phyloP scores from a whole-genome alignment of 2,113 vertebrate genomes.

The Pungitius pungitius region DNA sequence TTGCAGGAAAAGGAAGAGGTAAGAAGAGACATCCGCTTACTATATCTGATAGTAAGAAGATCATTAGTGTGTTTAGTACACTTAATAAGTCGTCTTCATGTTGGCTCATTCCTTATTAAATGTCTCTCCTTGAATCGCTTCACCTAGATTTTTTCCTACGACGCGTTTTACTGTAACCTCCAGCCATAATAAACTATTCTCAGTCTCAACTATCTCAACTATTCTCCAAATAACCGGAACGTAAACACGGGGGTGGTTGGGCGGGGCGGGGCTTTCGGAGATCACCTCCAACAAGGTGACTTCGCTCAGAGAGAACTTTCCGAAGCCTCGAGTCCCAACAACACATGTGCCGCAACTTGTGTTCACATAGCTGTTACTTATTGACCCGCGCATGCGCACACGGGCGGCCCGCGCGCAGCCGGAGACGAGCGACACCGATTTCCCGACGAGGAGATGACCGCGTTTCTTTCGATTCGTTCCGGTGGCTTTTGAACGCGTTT shows the following conservation, averaged over 20 bases:
- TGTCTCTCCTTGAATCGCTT: not conserved
- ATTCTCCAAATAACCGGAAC: not conserved
- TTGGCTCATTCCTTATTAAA: not conserved
- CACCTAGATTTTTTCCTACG: no score
- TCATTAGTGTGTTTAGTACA: not conserved
- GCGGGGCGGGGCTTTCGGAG: not conserved
- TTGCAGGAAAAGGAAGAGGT: not conserved
- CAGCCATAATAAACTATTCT: not conserved
- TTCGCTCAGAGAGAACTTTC: not conserved
- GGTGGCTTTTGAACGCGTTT: not conserved
- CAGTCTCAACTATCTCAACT: not conserved
- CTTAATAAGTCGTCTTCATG: not conserved
- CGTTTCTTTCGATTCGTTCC: not conserved
- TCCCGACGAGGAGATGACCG: not conserved
- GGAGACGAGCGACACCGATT: no score
- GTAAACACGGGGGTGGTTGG: no score
- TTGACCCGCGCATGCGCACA: not conserved
- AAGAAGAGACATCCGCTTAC: not conserved
- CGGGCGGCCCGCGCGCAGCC: constrained; percentile 5
- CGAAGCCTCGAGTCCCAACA: not conserved
- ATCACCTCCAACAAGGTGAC: constrained; percentile 29
- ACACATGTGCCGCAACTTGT: not conserved
- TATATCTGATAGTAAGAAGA: not conserved
- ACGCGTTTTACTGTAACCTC: not conserved
- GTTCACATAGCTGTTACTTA: not conserved